Evolutionary conservation across 2,888 invertebrate species (phyloP), one percentile per base, ranked within the genome.

Genomic region (Hecatera dysodea): DNA sequence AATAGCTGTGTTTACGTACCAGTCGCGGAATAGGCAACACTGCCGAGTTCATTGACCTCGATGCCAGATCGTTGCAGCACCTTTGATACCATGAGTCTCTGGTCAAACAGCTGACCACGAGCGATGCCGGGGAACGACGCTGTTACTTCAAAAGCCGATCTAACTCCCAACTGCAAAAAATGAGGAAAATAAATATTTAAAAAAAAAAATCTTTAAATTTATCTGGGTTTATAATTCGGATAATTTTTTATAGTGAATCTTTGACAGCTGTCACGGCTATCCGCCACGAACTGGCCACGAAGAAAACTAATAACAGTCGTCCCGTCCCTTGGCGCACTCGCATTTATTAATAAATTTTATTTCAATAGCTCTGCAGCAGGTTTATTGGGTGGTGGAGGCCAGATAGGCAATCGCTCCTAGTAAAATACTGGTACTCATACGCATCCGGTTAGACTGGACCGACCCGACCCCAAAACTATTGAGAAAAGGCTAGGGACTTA

Each of bases 41-140:
- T 98, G 73, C 98, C 98, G 57, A 97, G 94, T 90, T 98, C 98
- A 83, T 97, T 97, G 59, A 98, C 97, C 87, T 97, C 97, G 46
- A 98, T 97, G 27, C 98, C 98, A 56, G 97, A 96, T 86, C 98
- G 97, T 90, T 98, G 98, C 62, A 98, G 88, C 39, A 98, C 96
- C 86, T 97, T 97, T 19, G 97, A 97, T 0, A 98, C 97, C 62
- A 96, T 95, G 33, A 98, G 91, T 42, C 96, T 92, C 62, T 95
- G 94, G 3, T 91, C 87, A 7, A 93, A 82, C 0, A 91, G 91
- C 68, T 96, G 96, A 0, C 97, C 97, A 22, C 97, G 93, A 0
- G 97, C 96, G 24, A 98, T 96, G 1, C 97, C 97, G 0, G 97
- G 97, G 84, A 98, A 96, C 17, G 97, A 97, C 0, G 98, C 98